These are phyloP conservation scores for Oreochromis aureus DNA, from an alignment of 2,113 vertebrate species.

Conservation along the genomic window DNA sequence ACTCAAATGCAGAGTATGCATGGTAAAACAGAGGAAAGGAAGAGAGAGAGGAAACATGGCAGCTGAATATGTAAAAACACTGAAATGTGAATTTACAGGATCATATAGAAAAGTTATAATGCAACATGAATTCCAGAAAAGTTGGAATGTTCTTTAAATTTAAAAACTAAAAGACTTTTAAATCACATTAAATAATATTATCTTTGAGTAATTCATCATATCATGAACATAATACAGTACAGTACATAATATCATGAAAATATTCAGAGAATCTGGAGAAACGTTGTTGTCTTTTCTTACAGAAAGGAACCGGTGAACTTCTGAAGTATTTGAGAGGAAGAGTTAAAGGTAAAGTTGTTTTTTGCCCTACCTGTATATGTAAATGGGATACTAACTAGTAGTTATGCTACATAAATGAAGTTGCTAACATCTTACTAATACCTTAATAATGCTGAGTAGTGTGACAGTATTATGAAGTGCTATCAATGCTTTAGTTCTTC, in stretches of 20 bases:
- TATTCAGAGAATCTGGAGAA: background rate
- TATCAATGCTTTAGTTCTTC: background rate
- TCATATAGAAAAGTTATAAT: background rate
- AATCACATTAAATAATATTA: background rate
- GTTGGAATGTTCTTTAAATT: background rate
- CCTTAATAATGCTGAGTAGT: background rate
- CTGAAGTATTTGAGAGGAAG: constrained; percentile 88
- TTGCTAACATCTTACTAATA: fast-evolving
- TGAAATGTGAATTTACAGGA: background rate
- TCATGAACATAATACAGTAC: background rate
- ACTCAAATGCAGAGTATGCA: background rate
- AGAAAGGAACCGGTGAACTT: constrained; percentile 95
- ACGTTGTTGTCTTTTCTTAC: background rate
- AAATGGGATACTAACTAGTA: background rate
- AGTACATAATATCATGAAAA: background rate
- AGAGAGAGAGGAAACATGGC: background rate
- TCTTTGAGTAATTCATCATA: background rate
- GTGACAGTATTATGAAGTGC: background rate
- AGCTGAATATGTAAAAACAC: background rate
- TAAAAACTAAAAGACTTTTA: background rate
- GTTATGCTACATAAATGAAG: background rate
- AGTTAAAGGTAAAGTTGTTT: constrained; percentile 79
- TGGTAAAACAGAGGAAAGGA: background rate
- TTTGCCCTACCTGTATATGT: background rate
- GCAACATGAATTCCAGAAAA: background rate